Evolutionary conservation across 2,888 invertebrate species (phyloP).

Genomic region (Elmis aenea): DNA sequence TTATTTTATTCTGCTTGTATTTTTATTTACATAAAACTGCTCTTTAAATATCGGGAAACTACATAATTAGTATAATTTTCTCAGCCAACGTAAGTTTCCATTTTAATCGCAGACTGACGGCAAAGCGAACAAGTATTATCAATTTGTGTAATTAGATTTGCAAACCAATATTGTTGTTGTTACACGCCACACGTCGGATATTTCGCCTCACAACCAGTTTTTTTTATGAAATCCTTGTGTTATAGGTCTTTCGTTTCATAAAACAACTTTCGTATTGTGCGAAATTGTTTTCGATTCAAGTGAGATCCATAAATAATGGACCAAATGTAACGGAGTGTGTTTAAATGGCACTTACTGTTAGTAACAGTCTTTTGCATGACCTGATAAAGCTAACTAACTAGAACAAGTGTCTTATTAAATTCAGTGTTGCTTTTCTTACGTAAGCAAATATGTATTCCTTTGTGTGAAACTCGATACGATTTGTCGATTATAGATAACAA

Average conservation of each 20-base stretch:
- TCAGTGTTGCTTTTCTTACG: slow-evolving; percentile 26
- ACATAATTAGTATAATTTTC: too few relatives aligned
- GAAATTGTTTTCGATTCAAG: slow-evolving; percentile 6
- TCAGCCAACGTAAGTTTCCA: too few relatives aligned
- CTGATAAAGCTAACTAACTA: slow-evolving; percentile 13
- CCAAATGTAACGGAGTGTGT: slow-evolving; percentile 2
- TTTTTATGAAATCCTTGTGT: slow-evolving; percentile 5
- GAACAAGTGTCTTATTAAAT: slow-evolving; percentile 16
- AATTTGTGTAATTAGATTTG: slow-evolving; percentile 10
- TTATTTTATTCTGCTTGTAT: too few relatives aligned
- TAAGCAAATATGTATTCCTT: slow-evolving; percentile 37
- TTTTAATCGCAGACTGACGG: too few relatives aligned
- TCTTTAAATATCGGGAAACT: too few relatives aligned
- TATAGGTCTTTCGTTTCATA: too few relatives aligned
- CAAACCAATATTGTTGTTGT: too few relatives aligned
- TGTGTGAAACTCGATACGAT: slow-evolving; percentile 36
- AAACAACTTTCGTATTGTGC: slow-evolving; percentile 9
- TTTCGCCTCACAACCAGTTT: slow-evolving; percentile 1
- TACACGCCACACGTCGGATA: slow-evolving; percentile 4
- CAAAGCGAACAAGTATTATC: slow-evolving; percentile 8
- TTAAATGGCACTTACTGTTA: slow-evolving; percentile 2
- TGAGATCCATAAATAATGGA: slow-evolving; percentile 8
- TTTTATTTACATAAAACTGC: too few relatives aligned
- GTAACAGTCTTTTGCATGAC: slow-evolving; percentile 1
- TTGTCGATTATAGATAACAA: slow-evolving; percentile 39